Evolutionary conservation across 2,113 vertebrate species (phyloP).

Genomic region (Aepyceros melampus): DNA sequence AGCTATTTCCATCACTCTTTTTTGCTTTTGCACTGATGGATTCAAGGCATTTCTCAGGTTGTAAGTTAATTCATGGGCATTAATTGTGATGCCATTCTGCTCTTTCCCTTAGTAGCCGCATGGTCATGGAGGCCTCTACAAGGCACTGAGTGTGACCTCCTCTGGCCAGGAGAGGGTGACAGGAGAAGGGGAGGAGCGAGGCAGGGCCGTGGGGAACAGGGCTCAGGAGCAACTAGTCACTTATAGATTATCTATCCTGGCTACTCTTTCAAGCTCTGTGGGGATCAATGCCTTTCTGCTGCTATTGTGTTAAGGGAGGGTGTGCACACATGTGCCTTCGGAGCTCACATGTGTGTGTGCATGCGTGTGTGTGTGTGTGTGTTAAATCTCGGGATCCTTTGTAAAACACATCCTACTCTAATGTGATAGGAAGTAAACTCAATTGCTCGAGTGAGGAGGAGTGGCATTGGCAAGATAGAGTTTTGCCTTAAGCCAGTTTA

Average conservation of each 20-base stretch:
- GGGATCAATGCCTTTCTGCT: not conserved
- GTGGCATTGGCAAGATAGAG: not conserved
- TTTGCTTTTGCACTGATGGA: not conserved
- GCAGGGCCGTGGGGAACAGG: accelerated
- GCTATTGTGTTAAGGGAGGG: not conserved
- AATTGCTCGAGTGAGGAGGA: not conserved
- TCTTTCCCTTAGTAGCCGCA: accelerated
- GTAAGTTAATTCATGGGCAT: not conserved
- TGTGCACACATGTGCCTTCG: not conserved
- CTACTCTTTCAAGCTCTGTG: not conserved
- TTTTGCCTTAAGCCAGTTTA: not conserved
- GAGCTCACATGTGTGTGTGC: not conserved
- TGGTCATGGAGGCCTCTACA: not conserved
- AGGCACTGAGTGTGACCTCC: not conserved
- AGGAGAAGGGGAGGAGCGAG: not conserved
- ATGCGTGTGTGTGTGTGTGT: accelerated
- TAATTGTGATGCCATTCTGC: no score
- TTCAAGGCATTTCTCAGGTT: not conserved
- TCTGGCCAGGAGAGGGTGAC: not conserved
- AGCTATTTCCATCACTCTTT: accelerated
- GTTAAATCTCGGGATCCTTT: not conserved
- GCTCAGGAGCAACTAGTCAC: not conserved
- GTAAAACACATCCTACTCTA: not conserved
- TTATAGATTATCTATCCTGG: not conserved
- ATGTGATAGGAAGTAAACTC: not conserved